Conservation (phyloP, 2,797 vertebrate genomes). For the Chaetodon trifasciatus region DNA sequence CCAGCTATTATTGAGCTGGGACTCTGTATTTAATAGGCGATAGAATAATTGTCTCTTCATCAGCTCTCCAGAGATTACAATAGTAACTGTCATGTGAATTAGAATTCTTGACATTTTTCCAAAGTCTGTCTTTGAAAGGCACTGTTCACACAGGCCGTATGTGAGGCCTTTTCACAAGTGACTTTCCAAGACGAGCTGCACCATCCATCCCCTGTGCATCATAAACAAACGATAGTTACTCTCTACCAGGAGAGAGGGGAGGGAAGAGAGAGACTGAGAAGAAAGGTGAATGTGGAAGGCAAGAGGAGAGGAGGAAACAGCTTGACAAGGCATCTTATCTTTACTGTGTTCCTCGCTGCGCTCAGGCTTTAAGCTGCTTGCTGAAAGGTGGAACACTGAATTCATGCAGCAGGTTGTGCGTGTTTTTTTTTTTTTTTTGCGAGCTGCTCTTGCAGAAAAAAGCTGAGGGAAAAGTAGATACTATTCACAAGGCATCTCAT, state of each 20-base stretch:
- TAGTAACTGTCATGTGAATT: constrained; percentile 71
- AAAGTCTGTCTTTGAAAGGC: constrained; percentile 47
- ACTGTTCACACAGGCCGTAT: constrained; percentile 50
- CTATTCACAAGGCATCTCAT: constrained; percentile 51
- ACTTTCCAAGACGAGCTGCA: constrained; percentile 61
- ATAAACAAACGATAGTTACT: constrained; percentile 71
- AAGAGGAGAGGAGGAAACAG: constrained; percentile 57
- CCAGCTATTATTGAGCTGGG: constrained; percentile 68
- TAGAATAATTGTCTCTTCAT: constrained; percentile 75
- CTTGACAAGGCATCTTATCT: constrained; percentile 77
- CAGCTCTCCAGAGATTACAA: constrained; percentile 74
- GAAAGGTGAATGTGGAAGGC: constrained; percentile 55
- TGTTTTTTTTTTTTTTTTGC: constrained; percentile 5
- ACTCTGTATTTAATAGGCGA: constrained; percentile 73
- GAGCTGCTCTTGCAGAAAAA: constrained; percentile 57
- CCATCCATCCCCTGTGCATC: constrained; percentile 53
- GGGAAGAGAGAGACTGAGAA: constrained; percentile 47
- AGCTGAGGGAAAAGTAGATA: constrained; percentile 43
- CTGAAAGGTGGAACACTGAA: constrained; percentile 68
- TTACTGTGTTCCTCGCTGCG: constrained; percentile 64
- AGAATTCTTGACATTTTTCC: constrained; percentile 66
- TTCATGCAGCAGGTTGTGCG: constrained; percentile 57
- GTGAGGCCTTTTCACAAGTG: constrained; percentile 61
- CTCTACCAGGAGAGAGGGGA: constrained; percentile 36
- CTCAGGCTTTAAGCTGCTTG: constrained; percentile 64